These are phyloP conservation scores for Gonioctena quinquepunctata DNA, from an alignment of 1,140 invertebrate genomes.

Conservation along the genomic window DNA sequence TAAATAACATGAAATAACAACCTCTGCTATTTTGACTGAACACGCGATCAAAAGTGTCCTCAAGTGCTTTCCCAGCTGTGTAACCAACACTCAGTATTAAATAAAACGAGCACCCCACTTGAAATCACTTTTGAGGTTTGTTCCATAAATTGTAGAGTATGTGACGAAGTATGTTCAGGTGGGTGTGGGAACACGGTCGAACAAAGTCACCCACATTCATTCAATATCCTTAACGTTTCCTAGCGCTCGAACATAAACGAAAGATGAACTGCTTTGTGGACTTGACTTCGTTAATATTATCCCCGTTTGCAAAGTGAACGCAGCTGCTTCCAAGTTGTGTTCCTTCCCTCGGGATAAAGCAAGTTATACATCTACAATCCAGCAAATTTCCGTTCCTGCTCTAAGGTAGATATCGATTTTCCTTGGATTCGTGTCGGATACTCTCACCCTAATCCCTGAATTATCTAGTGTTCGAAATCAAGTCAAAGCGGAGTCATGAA, in stretches of 20 bases:
- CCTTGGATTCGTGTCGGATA: background rate
- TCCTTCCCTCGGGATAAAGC: background rate
- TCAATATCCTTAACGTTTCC: background rate
- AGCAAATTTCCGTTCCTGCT: background rate
- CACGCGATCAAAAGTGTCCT: too few species aligned
- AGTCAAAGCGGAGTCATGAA: too few species aligned
- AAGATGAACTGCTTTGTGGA: background rate
- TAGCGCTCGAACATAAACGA: background rate
- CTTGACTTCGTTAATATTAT: conserved; percentile 17
- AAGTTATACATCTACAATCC: conserved; percentile 7
- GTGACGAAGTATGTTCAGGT: too few species aligned
- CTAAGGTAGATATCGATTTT: background rate
- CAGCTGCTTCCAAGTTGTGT: conserved; percentile 15
- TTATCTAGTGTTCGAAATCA: background rate
- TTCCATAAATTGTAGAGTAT: too few species aligned
- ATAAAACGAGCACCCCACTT: too few species aligned
- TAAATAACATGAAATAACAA: too few species aligned
- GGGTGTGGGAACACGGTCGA: too few species aligned
- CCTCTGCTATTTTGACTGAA: too few species aligned
- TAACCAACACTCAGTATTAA: too few species aligned
- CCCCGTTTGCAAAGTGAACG: conserved; percentile 7
- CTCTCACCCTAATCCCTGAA: background rate
- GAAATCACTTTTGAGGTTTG: too few species aligned
- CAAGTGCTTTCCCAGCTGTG: too few species aligned
- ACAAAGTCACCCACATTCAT: background rate